These are phyloP conservation scores for Rhorus exstirpatorius DNA, from an alignment of 2,888 invertebrate species.

Conservation along the genomic window DNA sequence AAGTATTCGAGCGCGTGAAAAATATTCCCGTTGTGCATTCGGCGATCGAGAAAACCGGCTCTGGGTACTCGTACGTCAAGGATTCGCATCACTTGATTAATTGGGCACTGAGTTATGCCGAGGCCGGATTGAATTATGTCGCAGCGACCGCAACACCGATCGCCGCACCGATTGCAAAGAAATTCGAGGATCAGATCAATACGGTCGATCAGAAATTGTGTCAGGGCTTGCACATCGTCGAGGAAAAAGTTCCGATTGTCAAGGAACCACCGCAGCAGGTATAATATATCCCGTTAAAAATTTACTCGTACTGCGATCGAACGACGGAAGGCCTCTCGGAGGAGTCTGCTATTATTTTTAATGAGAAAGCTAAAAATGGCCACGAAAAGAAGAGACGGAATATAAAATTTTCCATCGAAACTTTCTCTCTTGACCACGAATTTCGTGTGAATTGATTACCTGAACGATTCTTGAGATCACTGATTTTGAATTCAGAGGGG, in stretches of 20 bases:
- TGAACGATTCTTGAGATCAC: background rate
- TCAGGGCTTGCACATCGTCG: constrained; percentile 87
- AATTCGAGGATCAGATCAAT: constrained; percentile 87
- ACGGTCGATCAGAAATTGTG: constrained; percentile 88
- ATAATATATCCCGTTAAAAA: constrained; percentile 81
- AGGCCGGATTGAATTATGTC: constrained; percentile 87
- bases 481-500: background rate
- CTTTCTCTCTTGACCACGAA: no score
- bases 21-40: constrained; percentile 83
- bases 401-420: no score
- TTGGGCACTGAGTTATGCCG: constrained; percentile 88
- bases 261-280: constrained; percentile 88
- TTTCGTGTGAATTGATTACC: constrained; percentile 3
- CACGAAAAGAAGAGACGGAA: background rate
- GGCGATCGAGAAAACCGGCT: constrained; percentile 83
- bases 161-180: constrained; percentile 86
- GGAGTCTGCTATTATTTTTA: background rate
- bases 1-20: constrained; percentile 83
- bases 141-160: constrained; percentile 87
- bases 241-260: constrained; percentile 87
- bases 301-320: background rate
- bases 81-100: constrained; percentile 87
- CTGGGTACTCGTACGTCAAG: constrained; percentile 84
- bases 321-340: background rate
- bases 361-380: background rate